phyloP scores from a whole-genome alignment of 2,797 vertebrate species.

The Tragelaphus eurycerus region DNA sequence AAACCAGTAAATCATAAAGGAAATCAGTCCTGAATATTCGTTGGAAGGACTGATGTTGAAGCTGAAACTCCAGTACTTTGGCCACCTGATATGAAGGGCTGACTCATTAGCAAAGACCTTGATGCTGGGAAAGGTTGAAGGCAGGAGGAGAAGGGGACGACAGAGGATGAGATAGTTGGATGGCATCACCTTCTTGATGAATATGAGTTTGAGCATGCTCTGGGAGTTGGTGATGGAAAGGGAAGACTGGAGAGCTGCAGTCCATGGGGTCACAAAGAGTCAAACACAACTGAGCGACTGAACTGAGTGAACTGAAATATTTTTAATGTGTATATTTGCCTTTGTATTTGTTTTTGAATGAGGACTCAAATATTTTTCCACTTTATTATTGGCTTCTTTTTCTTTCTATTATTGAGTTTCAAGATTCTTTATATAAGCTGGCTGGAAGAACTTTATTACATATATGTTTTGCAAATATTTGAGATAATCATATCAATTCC shows the following conservation, averaged over 20 bases:
- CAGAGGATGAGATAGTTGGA: background rate
- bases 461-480: background rate
- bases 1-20: background rate
- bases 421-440: background rate
- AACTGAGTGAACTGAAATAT: background rate
- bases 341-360: background rate
- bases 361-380: background rate
- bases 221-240: background rate
- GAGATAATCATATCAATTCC: background rate
- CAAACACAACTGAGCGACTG: accelerated
- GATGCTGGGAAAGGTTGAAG: background rate
- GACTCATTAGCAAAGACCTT: background rate
- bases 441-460: background rate
- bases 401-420: background rate
- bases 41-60: background rate
- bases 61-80: background rate
- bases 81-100: background rate
- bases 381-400: background rate
- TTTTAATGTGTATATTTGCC: background rate
- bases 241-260: background rate
- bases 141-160: background rate
- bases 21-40: background rate
- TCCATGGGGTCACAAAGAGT: background rate
- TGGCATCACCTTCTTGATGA: background rate
- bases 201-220: background rate